Evolutionary conservation across 2,888 invertebrate species (phyloP).

Genomic region (Synergus laeviventris): DNA sequence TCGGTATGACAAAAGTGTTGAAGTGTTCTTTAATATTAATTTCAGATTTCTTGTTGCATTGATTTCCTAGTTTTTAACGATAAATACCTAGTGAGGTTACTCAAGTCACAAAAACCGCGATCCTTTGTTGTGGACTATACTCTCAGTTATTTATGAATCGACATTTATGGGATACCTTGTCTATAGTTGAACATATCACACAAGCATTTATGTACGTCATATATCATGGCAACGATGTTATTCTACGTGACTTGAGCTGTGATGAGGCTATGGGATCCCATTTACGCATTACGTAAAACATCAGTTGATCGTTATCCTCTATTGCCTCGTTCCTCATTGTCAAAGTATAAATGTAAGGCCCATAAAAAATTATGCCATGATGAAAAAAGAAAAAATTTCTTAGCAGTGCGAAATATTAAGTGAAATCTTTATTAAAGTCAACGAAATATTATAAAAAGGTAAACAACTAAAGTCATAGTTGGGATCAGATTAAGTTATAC

Average conservation of each 20-base stretch:
- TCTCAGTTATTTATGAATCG: constrained; percentile 51
- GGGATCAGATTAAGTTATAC: too few species aligned
- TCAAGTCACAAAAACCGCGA: constrained; percentile 21
- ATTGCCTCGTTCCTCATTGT: constrained; percentile 20
- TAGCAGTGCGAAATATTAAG: neutral
- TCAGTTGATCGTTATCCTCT: constrained; percentile 41
- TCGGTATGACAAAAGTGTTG: too few species aligned
- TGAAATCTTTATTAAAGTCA: neutral
- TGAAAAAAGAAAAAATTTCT: neutral
- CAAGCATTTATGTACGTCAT: constrained; percentile 52
- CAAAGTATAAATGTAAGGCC: neutral
- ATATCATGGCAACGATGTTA: constrained; percentile 52
- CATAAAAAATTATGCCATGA: neutral
- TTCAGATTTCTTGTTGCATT: neutral
- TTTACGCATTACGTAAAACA: constrained; percentile 51
- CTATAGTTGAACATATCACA: constrained; percentile 52
- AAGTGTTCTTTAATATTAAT: neutral
- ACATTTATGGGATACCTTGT: constrained; percentile 50
- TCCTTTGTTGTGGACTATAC: constrained; percentile 42
- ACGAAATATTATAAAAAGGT: neutral
- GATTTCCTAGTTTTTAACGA: constrained; percentile 10
- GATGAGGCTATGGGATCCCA: constrained; percentile 53
- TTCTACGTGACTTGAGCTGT: constrained; percentile 52
- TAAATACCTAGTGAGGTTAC: constrained; percentile 32
- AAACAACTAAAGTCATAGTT: too few species aligned